These are phyloP conservation scores for Megaceryle alcyon DNA, from an alignment of 2,797 vertebrate genomes.

Conservation along the genomic window DNA sequence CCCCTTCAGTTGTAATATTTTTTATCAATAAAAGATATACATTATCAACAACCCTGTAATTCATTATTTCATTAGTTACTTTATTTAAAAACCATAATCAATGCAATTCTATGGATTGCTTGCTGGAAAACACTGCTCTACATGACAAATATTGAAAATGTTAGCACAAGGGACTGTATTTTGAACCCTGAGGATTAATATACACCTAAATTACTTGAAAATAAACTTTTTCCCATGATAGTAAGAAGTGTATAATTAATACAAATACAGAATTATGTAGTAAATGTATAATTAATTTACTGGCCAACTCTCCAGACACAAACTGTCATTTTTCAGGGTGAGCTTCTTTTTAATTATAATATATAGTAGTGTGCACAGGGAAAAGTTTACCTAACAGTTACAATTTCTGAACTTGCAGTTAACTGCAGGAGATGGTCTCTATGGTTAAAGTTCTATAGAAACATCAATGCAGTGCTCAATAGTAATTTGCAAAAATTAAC, in stretches of 20 bases:
- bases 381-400: not conserved
- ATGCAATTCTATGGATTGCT: not conserved
- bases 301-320: conserved; percentile 13
- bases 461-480: not conserved
- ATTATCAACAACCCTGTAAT: not conserved
- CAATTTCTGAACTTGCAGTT: not conserved
- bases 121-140: not conserved
- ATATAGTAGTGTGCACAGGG: not conserved
- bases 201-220: not conserved
- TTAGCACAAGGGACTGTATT: not conserved
- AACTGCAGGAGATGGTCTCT: not conserved
- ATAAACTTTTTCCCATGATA: not conserved
- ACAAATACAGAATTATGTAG: not conserved
- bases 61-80: not conserved
- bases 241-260: not conserved
- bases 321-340: not conserved
- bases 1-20: not conserved
- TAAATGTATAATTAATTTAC: conserved; percentile 17
- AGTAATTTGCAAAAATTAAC: not conserved
- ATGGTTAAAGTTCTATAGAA: not conserved
- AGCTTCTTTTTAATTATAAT: not conserved
- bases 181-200: not conserved
- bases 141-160: not conserved
- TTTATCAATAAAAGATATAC: not conserved
- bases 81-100: not conserved